Evolutionary conservation across 1,140 invertebrate genomes (phyloP).

Genomic region (Octopus sinensis): DNA sequence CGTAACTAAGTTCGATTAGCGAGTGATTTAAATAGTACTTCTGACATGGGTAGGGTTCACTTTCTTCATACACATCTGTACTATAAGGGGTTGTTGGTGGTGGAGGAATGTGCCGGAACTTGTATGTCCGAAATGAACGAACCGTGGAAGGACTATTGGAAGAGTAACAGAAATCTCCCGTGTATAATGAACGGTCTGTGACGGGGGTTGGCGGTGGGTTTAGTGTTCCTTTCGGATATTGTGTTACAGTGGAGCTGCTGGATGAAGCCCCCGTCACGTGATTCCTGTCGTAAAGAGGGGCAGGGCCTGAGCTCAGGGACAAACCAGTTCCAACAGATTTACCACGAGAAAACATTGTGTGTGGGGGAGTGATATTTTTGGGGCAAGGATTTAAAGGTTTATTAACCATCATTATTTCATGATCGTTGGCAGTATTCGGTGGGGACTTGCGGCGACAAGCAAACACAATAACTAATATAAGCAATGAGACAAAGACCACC

Average conservation of each 20-base stretch:
- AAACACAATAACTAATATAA: constrained; percentile 46
- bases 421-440: constrained; percentile 25
- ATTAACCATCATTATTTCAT: constrained; percentile 44
- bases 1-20: constrained; percentile 63
- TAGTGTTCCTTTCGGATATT: constrained; percentile 76
- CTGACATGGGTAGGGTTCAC: constrained; percentile 51
- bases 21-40: constrained; percentile 44
- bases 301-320: constrained; percentile 38
- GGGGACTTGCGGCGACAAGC: constrained; percentile 47
- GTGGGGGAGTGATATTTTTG: constrained; percentile 26
- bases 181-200: constrained; percentile 61
- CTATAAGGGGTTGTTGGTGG: constrained; percentile 91
- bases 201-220: constrained; percentile 88
- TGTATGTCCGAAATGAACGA: constrained; percentile 67
- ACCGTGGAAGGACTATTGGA: constrained; percentile 51
- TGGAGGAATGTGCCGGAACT: constrained; percentile 73
- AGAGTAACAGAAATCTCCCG: constrained; percentile 43
- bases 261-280: constrained; percentile 78
- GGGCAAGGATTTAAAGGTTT: constrained; percentile 41
- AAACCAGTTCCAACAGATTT: constrained; percentile 41
- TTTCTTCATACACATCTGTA: constrained; percentile 87
- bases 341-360: constrained; percentile 37
- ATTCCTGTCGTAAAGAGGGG: constrained; percentile 68
- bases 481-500: constrained; percentile 42
- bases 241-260: constrained; percentile 65